Evolutionary conservation across 2,797 vertebrate species (phyloP).

Genomic region (Halcyon leucocephala): DNA sequence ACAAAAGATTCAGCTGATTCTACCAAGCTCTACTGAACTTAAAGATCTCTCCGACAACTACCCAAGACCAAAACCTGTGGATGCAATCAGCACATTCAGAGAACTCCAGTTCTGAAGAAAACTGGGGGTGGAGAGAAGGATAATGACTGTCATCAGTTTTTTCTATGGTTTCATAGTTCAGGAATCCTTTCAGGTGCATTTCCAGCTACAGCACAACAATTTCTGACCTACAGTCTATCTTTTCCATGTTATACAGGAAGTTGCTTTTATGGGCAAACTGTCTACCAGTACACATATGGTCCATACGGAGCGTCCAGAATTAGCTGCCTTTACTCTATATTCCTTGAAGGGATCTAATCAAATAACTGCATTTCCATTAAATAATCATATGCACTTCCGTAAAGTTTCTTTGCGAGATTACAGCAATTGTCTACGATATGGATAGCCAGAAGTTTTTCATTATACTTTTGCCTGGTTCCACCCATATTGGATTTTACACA

Average conservation of each 20-base stretch:
- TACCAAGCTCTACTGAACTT: neutral
- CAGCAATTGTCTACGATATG: neutral
- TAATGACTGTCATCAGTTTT: neutral
- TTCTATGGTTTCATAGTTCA: neutral
- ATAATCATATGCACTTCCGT: neutral
- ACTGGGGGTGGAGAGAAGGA: neutral
- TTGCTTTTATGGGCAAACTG: neutral
- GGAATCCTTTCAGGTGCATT: neutral
- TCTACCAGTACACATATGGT: neutral
- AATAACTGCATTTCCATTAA: neutral
- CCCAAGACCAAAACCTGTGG: neutral
- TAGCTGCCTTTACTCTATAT: neutral
- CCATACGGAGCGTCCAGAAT: neutral
- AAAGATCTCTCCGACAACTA: neutral
- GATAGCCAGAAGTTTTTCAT: conserved; percentile 25
- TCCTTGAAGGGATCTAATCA: neutral
- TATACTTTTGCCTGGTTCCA: neutral
- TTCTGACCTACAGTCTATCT: neutral
- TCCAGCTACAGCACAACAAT: neutral
- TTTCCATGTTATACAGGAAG: neutral
- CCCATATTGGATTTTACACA: neutral
- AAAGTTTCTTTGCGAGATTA: neutral
- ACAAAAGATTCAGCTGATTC: neutral
- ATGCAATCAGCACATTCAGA: neutral
- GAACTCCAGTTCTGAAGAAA: neutral